These are phyloP conservation scores for Myanophis thanlyinensis DNA, from an alignment of 2,113 vertebrate species.

Conservation along the genomic window DNA sequence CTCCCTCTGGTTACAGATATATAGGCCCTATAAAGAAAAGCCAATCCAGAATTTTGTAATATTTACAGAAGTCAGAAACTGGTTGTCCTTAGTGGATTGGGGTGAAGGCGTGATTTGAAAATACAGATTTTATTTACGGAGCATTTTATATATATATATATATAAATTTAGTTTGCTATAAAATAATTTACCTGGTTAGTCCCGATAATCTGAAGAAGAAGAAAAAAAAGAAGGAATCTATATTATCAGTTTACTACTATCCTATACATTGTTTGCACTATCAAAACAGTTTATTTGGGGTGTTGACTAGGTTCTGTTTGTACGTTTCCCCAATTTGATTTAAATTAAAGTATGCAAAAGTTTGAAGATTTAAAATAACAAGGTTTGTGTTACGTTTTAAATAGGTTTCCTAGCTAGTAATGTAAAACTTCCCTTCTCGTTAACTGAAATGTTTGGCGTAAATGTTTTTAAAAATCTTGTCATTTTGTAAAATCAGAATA, in stretches of 20 bases:
- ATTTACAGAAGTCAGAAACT: neutral
- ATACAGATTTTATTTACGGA: constrained; percentile 38
- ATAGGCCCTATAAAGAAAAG: neutral
- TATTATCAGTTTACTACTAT: constrained; percentile 27
- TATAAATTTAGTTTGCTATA: constrained; percentile 21
- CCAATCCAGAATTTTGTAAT: neutral
- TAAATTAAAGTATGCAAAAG: neutral
- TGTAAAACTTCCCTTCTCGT: neutral
- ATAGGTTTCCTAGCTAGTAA: neutral
- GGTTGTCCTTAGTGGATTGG: neutral
- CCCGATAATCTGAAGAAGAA: constrained; percentile 38
- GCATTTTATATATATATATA: constrained; percentile 39
- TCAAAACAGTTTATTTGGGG: constrained; percentile 7
- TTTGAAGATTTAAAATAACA: neutral
- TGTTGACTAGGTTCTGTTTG: constrained; percentile 23
- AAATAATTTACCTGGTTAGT: constrained; percentile 22
- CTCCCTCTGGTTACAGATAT: neutral
- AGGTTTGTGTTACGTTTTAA: neutral
- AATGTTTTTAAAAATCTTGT: constrained; percentile 20
- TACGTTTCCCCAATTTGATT: neutral
- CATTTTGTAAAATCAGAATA: constrained; percentile 25
- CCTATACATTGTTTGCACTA: constrained; percentile 48
- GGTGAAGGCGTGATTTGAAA: neutral
- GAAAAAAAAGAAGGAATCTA: constrained; percentile 32
- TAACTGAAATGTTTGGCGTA: constrained; percentile 9